Conservation (phyloP, 1,140 invertebrate species). For the Physella acuta region DNA sequence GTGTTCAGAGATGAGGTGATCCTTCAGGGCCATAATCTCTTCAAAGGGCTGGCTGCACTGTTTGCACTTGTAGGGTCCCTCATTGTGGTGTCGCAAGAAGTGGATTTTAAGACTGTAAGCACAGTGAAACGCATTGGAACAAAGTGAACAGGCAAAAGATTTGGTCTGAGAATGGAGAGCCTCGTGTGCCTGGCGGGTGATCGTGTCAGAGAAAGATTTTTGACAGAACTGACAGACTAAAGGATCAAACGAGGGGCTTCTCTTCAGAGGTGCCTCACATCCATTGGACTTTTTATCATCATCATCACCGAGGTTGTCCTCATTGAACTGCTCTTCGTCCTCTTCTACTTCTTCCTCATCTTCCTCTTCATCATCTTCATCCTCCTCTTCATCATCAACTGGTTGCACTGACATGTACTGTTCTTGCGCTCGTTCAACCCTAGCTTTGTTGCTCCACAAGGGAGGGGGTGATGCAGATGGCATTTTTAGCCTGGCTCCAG, state of each 20-base stretch:
- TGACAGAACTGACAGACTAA: slow-evolving; percentile 20
- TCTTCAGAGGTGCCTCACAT: background rate
- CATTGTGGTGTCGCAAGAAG: slow-evolving; percentile 14
- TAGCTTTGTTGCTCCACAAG: slow-evolving; percentile 11
- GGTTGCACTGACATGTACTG: slow-evolving; percentile 11
- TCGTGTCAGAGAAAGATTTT: slow-evolving; percentile 14
- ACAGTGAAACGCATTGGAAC: slow-evolving; percentile 18
- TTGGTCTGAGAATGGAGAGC: slow-evolving; percentile 20
- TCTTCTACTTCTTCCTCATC: slow-evolving; percentile 22
- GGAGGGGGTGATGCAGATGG: background rate
- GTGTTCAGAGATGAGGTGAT: slow-evolving; percentile 12
- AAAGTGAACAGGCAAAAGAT: slow-evolving; percentile 11
- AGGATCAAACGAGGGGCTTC: background rate
- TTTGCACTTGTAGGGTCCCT: slow-evolving; percentile 22
- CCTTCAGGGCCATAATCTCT: background rate
- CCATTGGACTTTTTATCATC: background rate
- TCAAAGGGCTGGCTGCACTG: slow-evolving; percentile 6
- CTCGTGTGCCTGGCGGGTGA: slow-evolving; percentile 17
- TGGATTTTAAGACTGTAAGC: slow-evolving; percentile 16
- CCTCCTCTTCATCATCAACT: slow-evolving; percentile 23
- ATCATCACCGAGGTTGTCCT: background rate
- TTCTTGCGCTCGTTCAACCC: background rate
- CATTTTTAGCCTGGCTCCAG: slow-evolving; percentile 11
- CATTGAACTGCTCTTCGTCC: slow-evolving; percentile 24
- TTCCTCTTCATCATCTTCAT: slow-evolving; percentile 15